These are phyloP conservation scores for Beaufortia kweichowensis DNA, from an alignment of 2,113 vertebrate species.

Conservation along the genomic window DNA sequence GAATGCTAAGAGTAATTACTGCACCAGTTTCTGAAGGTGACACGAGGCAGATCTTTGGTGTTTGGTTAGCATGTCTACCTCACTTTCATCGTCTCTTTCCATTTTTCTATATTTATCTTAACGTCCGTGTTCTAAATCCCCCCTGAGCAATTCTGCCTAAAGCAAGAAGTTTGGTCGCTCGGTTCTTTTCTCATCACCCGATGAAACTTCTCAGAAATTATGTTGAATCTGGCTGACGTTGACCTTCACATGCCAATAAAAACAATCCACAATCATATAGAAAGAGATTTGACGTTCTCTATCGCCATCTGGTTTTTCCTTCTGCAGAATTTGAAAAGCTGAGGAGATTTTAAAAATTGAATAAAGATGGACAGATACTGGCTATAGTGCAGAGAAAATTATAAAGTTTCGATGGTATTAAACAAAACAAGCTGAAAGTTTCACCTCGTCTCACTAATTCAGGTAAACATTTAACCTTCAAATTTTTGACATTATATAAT, in stretches of 20 bases:
- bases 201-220: background rate
- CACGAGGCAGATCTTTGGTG: background rate
- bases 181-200: slow-evolving; percentile 9
- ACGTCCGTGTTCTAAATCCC: background rate
- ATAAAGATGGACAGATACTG: too few species aligned
- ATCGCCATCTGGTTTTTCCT: background rate
- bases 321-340: too few species aligned
- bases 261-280: background rate
- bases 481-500: too few species aligned
- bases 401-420: too few species aligned
- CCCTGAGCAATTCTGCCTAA: background rate
- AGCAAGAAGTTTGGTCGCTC: background rate
- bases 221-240: background rate
- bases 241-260: slow-evolving; percentile 2
- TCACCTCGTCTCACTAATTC: too few species aligned
- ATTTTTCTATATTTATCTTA: background rate
- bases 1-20: background rate
- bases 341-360: too few species aligned
- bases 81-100: background rate
- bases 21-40: slow-evolving; percentile 18
- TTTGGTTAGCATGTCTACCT: slow-evolving; percentile 1
- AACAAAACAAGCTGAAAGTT: too few species aligned
- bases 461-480: too few species aligned
- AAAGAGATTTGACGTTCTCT: background rate
- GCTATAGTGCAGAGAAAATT: background rate